phyloP scores from a whole-genome alignment of 2,888 invertebrate genomes.

The Dryobota labecula region DNA sequence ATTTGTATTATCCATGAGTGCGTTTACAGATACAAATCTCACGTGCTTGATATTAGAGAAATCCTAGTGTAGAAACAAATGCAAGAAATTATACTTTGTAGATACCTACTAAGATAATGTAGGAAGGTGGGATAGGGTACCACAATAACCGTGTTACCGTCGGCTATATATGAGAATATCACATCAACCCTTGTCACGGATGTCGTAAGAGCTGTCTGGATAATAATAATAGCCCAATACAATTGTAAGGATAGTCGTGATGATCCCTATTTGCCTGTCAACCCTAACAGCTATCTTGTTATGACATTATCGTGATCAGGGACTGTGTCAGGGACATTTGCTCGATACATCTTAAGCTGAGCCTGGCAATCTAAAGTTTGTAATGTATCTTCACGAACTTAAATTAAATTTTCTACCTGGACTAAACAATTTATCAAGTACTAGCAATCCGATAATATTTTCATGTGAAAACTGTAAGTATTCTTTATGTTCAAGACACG shows the following conservation, averaged over 20 bases:
- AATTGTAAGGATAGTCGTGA: conserved; percentile 31
- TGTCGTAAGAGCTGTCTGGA: conserved; percentile 39
- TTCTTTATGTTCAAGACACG: no score
- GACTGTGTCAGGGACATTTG: neutral
- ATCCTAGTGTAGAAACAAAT: neutral
- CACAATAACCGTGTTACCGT: conserved; percentile 7
- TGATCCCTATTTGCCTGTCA: conserved; percentile 41
- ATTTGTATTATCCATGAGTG: neutral
- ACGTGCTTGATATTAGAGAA: neutral
- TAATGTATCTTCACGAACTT: no score
- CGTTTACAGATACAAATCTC: neutral
- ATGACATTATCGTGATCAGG: conserved; percentile 13
- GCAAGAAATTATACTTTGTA: neutral
- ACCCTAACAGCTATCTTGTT: conserved; percentile 26
- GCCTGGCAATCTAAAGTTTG: neutral
- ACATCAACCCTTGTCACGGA: conserved; percentile 48
- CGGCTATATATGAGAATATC: conserved; percentile 21
- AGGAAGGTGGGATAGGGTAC: neutral
- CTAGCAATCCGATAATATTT: no score
- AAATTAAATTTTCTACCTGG: no score
- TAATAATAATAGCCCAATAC: conserved; percentile 47
- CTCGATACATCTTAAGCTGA: conserved; percentile 1
- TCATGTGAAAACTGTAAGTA: no score
- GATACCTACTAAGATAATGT: neutral
- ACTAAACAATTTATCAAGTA: no score